Evolutionary conservation across 2,888 invertebrate species (phyloP), one percentile per base, ranked within the genome.

Genomic region (Myathropa florea): DNA sequence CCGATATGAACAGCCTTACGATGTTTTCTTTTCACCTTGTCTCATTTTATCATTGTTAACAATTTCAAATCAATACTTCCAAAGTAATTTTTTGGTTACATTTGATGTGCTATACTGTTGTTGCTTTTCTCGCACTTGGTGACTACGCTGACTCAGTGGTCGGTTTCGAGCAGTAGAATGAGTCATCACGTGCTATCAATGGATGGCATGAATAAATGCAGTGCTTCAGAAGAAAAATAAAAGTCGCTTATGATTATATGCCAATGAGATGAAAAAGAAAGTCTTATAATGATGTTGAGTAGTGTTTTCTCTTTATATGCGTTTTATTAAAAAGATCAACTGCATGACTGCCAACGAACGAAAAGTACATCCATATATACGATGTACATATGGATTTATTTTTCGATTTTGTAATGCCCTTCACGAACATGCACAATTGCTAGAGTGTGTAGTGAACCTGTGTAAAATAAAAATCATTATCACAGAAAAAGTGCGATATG

Each of bases 151-250:
- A 64, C 36, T 64, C 63, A 28, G 39, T 46, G 60, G 12, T 26
- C 24, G 70, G 21, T 59, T 70, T 70, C 26, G 59, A 26, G 70
- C 46, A 72, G 72, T 30, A 59, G 46, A 46, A 76, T 76, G 75
- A 76, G 75, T 76, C 75, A 76, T 76, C 75, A 73, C 73, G 72
- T 61, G 61, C 30, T 72, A 53, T 72, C 61, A 72, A 53, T 61
- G 53, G 72, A 72, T 46, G 61, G 23, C 61, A 72, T 21, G 53
- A 23, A 24, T 9, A 53, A 63, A 28, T 71, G 71, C 72, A 72
- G n/a, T 53, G 30, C 14, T n/a, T 60, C 12, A n/a, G 23, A 70
- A 59, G 30, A 26, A 36, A 70, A 59, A 70, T 1, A 57, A 57
- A 57, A 23, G 57, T 57, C 53, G 53, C 18, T 57, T 23, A 24